Base-by-base conservation (phyloP, 2,797 vertebrate species). In the Gorsachius magnificus region DNA sequence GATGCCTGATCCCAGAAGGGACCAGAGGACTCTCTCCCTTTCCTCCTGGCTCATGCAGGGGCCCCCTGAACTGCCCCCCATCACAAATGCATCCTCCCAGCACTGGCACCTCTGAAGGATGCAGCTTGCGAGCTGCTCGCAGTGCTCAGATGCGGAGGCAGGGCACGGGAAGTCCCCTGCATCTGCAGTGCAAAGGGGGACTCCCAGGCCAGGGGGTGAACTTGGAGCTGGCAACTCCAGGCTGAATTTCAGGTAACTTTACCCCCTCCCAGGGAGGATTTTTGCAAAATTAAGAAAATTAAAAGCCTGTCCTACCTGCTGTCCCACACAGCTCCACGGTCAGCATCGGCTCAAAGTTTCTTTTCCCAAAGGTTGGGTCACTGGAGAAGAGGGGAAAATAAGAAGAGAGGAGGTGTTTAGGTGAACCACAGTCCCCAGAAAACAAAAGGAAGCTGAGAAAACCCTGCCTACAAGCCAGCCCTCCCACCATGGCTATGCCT, bases 311-410 rank as follows among this genome's bases (percentile, higher is more conserved):
- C 97, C 98, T 98, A 99, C 99, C 99, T 99, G 99, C 99, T 8
- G 99, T 99, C 96, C 99, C 99, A 87, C 99, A 99, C 81, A 99
- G 98, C 95, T 99, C 99, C 98, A 99, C 99, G 0, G 98, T 98
- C 97, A 99, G 98, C 79, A 98, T 98, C 93, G 99, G 98, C 97
- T 99, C 99, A 70, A 99, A 99, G 93, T 97, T 98, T 97, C 99
- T 99, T 98, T 98, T 99, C 98, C 98, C 98, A 97, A 98, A 99
- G 94, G 98, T 81, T 26, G 98, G 83, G 94, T 99, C 98, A 87
- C 99, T 99, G 98, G 60, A 93, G 95, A 92, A 75, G 65, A 81
- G 69, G 54, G 93, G 75, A 82, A 90, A 92, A 87, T 31, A 46
- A 83, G 77, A 31, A 65, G 19, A 48, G 38, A 69, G 31, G 10